Base-by-base conservation (phyloP, 1,140 invertebrate genomes). In the Onthophagus taurus region DNA sequence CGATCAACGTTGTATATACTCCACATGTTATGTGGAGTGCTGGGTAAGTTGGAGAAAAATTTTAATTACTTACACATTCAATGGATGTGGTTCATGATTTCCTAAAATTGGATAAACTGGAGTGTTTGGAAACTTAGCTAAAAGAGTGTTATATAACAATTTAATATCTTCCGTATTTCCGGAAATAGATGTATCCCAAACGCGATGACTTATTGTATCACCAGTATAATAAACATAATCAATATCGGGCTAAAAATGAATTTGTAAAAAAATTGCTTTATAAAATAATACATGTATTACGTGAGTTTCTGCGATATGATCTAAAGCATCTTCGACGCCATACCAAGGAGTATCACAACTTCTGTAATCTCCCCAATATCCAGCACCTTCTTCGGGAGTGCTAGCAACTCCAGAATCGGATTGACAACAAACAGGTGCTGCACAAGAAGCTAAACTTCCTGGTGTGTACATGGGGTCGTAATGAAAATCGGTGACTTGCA, bases 81-180 rank as follows among this genome's bases (percentile, higher is more conserved):
- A 69, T 3, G 90, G 90, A 65, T 86, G 77, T 29, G 85, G 74
- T 66, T 96, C 91, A 54, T 96, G 91, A 61, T 96, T 96, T 31
- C 89, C 90, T 31, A 95, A 63, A 34, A 80, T 72, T 2, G 83
- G 77, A 59, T 78, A 81, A 2, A 94, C 70, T 1, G 73, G 68
- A 17, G 73, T 77, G 31, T 79, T 67, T 0, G 72, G 68, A 48
- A 89, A 82, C 19, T 71, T 71, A 21, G 72, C 57, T 7, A 71
- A 66, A 12, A 91, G 66, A 42, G 76, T 64, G 4, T 69, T 49
- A 20, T 72, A 72, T 16, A 77, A 65, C 44, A 76, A 67, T 7
- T 62, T 59, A 12, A 89, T 71, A 42, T 76, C 70, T 9, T 70
- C 60, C 1, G 71, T 64, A 47, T 91, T 89, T 43, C 76, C 65